phyloP scores from a whole-genome alignment of 1,140 invertebrate genomes.

The Megalopta genalis region DNA sequence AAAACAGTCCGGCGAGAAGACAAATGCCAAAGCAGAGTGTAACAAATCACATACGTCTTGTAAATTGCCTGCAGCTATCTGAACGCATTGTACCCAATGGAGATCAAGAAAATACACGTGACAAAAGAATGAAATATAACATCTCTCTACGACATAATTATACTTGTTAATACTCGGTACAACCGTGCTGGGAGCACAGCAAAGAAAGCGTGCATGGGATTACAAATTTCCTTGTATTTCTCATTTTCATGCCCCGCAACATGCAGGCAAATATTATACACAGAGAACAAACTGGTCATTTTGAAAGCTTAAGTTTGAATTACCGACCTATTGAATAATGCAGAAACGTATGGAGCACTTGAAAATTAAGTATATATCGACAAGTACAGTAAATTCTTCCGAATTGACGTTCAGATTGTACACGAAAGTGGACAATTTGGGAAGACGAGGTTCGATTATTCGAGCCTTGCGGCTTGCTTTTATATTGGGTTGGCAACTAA shows the following conservation, averaged over 20 bases:
- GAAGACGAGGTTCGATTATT: too few species aligned
- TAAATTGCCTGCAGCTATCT: neutral
- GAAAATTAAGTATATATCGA: neutral
- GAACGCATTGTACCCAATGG: neutral
- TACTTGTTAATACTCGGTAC: slow-evolving; percentile 24
- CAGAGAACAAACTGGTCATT: neutral
- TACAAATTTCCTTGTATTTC: slow-evolving; percentile 2
- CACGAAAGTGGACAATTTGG: too few species aligned
- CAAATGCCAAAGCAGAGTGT: neutral
- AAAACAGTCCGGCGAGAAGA: too few species aligned
- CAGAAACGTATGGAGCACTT: neutral
- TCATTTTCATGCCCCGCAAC: neutral
- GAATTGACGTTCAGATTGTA: too few species aligned
- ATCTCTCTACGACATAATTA: slow-evolving; percentile 19
- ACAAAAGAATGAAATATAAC: slow-evolving; percentile 1
- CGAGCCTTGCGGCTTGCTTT: too few species aligned
- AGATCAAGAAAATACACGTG: neutral
- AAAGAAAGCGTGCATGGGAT: neutral
- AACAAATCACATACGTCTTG: neutral
- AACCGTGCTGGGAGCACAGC: too few species aligned
- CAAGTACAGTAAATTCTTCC: too few species aligned
- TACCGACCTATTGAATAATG: neutral
- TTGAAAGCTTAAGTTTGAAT: neutral
- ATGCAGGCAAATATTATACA: neutral
- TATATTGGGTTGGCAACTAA: too few species aligned